These are phyloP conservation scores for Campoletis sonorensis DNA, from an alignment of 1,140 invertebrate genomes.

Conservation along the genomic window DNA sequence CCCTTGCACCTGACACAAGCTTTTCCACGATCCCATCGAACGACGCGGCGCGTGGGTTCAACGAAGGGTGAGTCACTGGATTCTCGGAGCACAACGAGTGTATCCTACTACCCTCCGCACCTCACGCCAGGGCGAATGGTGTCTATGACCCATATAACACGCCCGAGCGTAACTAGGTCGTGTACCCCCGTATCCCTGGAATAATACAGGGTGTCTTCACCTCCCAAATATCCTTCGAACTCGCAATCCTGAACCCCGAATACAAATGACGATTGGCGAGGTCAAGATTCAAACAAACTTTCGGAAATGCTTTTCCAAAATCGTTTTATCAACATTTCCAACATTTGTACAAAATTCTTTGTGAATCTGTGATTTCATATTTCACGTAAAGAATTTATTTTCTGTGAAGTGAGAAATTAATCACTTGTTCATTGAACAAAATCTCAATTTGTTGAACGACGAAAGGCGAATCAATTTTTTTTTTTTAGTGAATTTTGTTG, in stretches of 20 bases:
- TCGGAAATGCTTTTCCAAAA: too few relatives aligned
- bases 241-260: background rate
- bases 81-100: conserved; percentile 37
- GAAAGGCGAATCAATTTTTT: too few relatives aligned
- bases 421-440: too few relatives aligned
- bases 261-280: too few relatives aligned
- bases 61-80: conserved; percentile 44
- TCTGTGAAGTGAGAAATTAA: too few relatives aligned
- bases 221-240: conserved; percentile 32
- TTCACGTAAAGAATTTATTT: too few relatives aligned
- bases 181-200: conserved; percentile 73
- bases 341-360: too few relatives aligned
- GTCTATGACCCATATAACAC: conserved; percentile 75
- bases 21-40: conserved; percentile 21
- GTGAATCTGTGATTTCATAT: too few relatives aligned
- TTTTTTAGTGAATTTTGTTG: too few relatives aligned
- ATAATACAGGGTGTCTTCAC: conserved; percentile 72
- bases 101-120: conserved; percentile 37
- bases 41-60: conserved; percentile 24
- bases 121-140: conserved; percentile 61
- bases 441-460: too few relatives aligned
- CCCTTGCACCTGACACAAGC: background rate
- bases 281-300: too few relatives aligned
- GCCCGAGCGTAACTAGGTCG: conserved; percentile 73
- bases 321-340: too few relatives aligned